Percentiles rank a stretch among this genome's conserved stretches.
Conservation (phyloP, 2,888 invertebrate species). For the Thera britannica region DNA sequence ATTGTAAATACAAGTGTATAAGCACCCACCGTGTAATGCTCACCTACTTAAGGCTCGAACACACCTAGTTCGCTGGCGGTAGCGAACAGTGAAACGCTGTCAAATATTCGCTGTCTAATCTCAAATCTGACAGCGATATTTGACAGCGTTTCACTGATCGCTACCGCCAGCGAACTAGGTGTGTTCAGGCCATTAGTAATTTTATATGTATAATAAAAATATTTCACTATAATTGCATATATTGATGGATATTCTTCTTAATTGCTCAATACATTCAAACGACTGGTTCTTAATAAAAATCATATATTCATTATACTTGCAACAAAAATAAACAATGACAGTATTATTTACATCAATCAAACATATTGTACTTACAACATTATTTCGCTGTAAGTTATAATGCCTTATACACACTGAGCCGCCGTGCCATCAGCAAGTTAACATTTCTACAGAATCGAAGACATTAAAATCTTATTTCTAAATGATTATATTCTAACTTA, state of each 20-base stretch:
- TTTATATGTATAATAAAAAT: slow-evolving; percentile 13
- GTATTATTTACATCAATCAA: slow-evolving; percentile 54
- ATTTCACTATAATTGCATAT: slow-evolving; percentile 9
- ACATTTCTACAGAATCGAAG: slow-evolving; percentile 40
- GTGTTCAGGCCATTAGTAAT: too few relatives aligned
- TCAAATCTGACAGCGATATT: too few relatives aligned
- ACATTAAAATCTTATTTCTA: slow-evolving; percentile 26
- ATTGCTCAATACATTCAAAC: slow-evolving; percentile 15
- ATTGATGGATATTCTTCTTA: neutral
- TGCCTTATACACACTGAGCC: slow-evolving; percentile 37
- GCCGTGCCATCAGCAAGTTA: slow-evolving; percentile 25
- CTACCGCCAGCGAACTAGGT: too few relatives aligned
- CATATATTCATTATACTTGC: slow-evolving; percentile 43
- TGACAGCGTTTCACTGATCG: too few relatives aligned
- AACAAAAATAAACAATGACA: slow-evolving; percentile 45
- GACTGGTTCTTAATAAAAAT: slow-evolving; percentile 37
- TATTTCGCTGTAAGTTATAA: slow-evolving; percentile 43
- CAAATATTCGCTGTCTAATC: too few relatives aligned
- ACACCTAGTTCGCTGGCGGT: too few relatives aligned
- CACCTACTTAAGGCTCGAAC: too few relatives aligned
- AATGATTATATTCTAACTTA: slow-evolving; percentile 27
- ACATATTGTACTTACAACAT: slow-evolving; percentile 43
- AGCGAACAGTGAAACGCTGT: too few relatives aligned
- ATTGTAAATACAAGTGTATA: slow-evolving; percentile 54
- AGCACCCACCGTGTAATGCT: slow-evolving; percentile 70